phyloP scores from a whole-genome alignment of 2,113 vertebrate genomes.

The Caretta caretta region DNA sequence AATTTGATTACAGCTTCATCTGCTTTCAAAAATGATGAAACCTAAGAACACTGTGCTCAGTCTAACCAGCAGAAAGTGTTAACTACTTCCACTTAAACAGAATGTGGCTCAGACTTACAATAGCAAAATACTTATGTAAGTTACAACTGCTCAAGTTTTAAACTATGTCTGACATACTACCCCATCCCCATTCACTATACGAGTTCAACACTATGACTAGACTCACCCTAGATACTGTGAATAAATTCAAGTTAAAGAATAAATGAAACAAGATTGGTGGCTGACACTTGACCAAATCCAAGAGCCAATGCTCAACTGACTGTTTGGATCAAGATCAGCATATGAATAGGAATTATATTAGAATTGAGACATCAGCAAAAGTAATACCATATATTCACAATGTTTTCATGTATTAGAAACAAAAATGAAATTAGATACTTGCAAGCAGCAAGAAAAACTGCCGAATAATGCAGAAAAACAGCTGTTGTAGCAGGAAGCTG shows the following conservation, averaged over 20 bases:
- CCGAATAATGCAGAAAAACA: constrained; percentile 57
- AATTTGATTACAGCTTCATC: not conserved
- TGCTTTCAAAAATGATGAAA: not conserved
- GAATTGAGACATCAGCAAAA: constrained; percentile 53
- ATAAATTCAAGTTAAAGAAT: not conserved
- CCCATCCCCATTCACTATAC: not conserved
- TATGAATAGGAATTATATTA: not conserved
- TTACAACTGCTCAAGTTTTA: not conserved
- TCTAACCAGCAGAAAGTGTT: not conserved
- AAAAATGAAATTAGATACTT: constrained; percentile 46
- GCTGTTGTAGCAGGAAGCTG: constrained; percentile 59
- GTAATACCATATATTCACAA: not conserved
- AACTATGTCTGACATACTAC: not conserved
- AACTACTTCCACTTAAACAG: not conserved
- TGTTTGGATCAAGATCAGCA: rapidly evolving
- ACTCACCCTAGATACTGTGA: not conserved
- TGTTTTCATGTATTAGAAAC: not conserved
- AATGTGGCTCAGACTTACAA: not conserved
- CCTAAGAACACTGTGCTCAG: not conserved
- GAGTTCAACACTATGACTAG: not conserved
- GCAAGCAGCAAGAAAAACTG: not conserved
- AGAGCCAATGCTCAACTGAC: not conserved
- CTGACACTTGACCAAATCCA: not conserved
- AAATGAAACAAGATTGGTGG: not conserved
- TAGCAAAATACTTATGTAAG: not conserved